Percentiles rank a stretch among this genome's conserved stretches.
phyloP scores from a whole-genome alignment of 35 echinoderm and acorn worm genomes.

The Diadema setosum region DNA sequence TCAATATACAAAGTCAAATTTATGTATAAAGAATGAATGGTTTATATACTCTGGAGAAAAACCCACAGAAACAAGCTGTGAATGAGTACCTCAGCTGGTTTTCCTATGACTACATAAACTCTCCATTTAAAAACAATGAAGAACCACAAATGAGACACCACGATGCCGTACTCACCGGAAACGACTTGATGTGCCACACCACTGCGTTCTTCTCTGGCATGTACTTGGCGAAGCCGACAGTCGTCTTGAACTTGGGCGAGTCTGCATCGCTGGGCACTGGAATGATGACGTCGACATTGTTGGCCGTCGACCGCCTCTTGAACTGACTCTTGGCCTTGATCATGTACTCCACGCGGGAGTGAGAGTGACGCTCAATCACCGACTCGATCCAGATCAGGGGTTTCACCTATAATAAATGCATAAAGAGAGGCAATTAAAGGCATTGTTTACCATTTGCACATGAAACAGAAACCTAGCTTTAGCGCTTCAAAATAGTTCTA shows the following conservation, averaged over 20 bases:
- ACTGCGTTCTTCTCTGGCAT: constrained; percentile 79
- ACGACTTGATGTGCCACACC: constrained; percentile 94
- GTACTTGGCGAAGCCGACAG: constrained; percentile 89
- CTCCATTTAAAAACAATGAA: too few relatives aligned
- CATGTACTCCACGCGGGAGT: constrained; percentile 99
- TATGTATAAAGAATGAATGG: too few relatives aligned
- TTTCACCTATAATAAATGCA: constrained; percentile 97
- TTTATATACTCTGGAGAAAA: too few relatives aligned
- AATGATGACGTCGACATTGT: constrained; percentile 96
- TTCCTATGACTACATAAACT: too few relatives aligned
- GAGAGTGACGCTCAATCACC: constrained; percentile 96
- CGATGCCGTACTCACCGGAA: constrained; percentile 70
- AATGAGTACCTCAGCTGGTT: too few relatives aligned
- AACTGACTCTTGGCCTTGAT: constrained; percentile 99
- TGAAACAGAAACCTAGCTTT: too few relatives aligned
- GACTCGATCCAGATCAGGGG: constrained; percentile 99
- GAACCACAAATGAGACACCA: too few relatives aligned
- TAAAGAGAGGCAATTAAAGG: too few relatives aligned
- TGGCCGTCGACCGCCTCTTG: constrained; percentile 92
- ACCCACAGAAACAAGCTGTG: too few relatives aligned
- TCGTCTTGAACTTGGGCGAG: constrained; percentile 98
- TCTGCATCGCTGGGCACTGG: constrained; percentile 98
- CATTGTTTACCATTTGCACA: too few relatives aligned
- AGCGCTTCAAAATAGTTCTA: too few relatives aligned
- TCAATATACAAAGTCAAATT: too few relatives aligned